phyloP scores from a whole-genome alignment of 2,888 invertebrate genomes.

The Stenodera caucasica region DNA sequence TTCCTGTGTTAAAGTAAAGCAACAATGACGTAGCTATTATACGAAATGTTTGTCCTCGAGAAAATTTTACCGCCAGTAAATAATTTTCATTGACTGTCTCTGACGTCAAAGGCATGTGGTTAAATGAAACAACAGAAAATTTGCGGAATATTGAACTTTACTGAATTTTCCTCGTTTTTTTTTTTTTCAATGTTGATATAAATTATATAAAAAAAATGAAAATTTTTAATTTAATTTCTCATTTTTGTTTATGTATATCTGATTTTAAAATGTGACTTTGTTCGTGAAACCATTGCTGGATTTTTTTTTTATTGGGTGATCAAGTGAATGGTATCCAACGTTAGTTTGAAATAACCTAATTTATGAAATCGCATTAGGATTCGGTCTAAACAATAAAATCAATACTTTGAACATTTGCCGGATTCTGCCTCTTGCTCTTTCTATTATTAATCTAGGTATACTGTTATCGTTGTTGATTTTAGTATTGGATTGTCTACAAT shows the following conservation, averaged over 20 bases:
- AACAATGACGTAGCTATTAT: slow-evolving; percentile 11
- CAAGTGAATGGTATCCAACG: neutral
- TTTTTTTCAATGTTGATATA: too few relatives aligned
- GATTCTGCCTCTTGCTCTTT: neutral
- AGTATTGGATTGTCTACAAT: too few relatives aligned
- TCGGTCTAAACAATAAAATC: slow-evolving; percentile 14
- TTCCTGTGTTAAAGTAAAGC: neutral
- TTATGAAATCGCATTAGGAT: slow-evolving; percentile 10
- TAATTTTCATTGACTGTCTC: slow-evolving; percentile 10
- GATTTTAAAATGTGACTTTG: neutral
- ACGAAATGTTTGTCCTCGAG: slow-evolving; percentile 2
- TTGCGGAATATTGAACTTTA: neutral
- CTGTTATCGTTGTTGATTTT: neutral
- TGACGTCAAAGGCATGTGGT: neutral
- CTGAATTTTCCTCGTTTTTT: too few relatives aligned
- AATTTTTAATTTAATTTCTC: neutral
- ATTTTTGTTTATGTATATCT: too few relatives aligned
- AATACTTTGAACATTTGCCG: neutral
- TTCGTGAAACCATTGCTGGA: neutral
- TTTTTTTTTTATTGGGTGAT: neutral
- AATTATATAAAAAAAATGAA: neutral
- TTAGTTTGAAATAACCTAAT: slow-evolving; percentile 1
- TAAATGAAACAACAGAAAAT: neutral
- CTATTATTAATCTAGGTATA: neutral
- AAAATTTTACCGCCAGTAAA: slow-evolving; percentile 6